A percentile compares a stretch with the other conserved stretches of the same genome.
Conservation (phyloP, 2,797 vertebrate species). For the Tinamus major region DNA sequence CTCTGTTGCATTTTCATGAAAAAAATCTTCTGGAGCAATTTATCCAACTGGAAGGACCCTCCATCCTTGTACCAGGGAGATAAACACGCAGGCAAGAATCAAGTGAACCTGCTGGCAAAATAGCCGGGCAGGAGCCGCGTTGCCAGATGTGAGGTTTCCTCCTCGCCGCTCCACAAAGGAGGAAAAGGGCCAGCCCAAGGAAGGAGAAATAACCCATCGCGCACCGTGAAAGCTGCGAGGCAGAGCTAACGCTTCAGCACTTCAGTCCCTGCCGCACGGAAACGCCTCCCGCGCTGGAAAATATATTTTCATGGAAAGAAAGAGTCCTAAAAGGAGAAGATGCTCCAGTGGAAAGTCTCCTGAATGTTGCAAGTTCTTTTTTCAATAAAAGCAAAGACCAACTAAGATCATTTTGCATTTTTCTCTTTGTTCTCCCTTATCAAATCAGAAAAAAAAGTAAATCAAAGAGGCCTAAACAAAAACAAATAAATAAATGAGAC, state of each 20-base stretch:
- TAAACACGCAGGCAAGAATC: neutral
- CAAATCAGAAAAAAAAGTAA: neutral
- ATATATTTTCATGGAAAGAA: neutral
- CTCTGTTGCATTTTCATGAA: neutral
- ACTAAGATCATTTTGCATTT: neutral
- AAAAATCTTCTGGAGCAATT: neutral
- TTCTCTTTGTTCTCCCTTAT: neutral
- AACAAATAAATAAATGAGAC: neutral
- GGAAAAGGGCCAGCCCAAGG: neutral
- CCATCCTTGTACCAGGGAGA: neutral
- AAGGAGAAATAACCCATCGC: neutral
- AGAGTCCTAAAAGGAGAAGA: neutral
- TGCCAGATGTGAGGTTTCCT: neutral
- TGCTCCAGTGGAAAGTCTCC: accelerated
- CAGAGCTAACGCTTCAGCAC: neutral
- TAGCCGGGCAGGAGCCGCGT: too few relatives aligned
- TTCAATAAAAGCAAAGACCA: neutral
- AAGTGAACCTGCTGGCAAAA: too few relatives aligned
- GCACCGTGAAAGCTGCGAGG: neutral
- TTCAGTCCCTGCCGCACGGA: neutral
- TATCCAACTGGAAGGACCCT: neutral
- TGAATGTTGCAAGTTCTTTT: neutral
- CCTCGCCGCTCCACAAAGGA: neutral
- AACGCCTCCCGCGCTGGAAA: neutral
- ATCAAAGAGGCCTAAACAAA: neutral